Conservation (phyloP, 2,797 vertebrate species). For the Serranus cabrilla region DNA sequence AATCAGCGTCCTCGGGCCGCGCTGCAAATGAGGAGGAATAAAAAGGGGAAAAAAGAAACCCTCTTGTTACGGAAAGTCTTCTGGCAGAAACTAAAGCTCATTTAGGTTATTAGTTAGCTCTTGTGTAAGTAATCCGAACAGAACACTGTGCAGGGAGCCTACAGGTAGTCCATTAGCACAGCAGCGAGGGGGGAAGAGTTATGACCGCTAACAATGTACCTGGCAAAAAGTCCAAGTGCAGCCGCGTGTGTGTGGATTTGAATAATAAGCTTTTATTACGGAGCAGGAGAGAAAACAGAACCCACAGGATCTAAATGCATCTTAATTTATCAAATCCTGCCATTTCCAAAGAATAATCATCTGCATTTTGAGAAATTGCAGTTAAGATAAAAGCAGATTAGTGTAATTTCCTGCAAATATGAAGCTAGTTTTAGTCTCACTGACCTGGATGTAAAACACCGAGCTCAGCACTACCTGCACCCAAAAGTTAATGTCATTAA, state of each 20-base stretch:
- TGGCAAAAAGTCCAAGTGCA: slow-evolving; percentile 23
- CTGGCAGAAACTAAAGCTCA: slow-evolving; percentile 30
- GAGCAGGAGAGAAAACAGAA: slow-evolving; percentile 1
- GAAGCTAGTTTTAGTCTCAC: slow-evolving; percentile 1
- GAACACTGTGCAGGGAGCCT: slow-evolving; percentile 41
- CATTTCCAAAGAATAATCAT: slow-evolving; percentile 16
- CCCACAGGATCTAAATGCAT: slow-evolving; percentile 14
- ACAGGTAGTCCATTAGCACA: slow-evolving; percentile 54
- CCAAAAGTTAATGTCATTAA: slow-evolving; percentile 63
- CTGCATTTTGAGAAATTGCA: background rate
- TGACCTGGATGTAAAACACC: slow-evolving; percentile 58
- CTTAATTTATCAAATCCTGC: slow-evolving; percentile 18
- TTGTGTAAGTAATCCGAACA: slow-evolving; percentile 47
- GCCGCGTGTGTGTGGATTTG: slow-evolving; percentile 29
- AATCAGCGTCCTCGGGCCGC: background rate
- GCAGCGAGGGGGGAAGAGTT: slow-evolving; percentile 29
- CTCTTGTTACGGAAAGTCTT: slow-evolving; percentile 5
- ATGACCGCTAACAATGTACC: slow-evolving; percentile 5
- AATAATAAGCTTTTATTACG: slow-evolving; percentile 35
- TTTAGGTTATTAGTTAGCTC: slow-evolving; percentile 51
- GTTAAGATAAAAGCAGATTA: background rate
- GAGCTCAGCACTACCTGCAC: slow-evolving; percentile 51
- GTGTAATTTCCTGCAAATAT: background rate
- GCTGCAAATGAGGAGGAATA: background rate
- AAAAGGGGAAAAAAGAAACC: background rate